phyloP scores from a whole-genome alignment of 2,888 invertebrate genomes.

The Cephalotes varians region DNA sequence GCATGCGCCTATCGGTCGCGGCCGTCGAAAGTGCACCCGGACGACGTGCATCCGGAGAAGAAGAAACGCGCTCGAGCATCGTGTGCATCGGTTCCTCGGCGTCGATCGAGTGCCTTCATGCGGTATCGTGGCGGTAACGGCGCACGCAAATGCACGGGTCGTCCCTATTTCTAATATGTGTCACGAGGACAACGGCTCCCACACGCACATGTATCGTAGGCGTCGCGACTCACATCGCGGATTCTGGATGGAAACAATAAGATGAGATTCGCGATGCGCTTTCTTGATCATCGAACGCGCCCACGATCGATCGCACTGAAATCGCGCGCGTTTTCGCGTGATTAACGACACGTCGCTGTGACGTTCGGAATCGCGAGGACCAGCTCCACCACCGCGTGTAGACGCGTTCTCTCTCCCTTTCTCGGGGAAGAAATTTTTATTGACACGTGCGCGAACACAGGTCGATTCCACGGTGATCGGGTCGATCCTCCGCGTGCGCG shows the following conservation, averaged over 20 bases:
- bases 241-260: neutral
- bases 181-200: slow-evolving; percentile 43
- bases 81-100: slow-evolving; percentile 25
- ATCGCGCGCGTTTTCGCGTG: neutral
- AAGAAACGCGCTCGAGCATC: slow-evolving; percentile 9
- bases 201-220: slow-evolving; percentile 10
- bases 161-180: slow-evolving; percentile 44
- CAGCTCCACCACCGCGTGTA: slow-evolving; percentile 59
- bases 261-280: neutral
- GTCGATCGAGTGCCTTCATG: slow-evolving; percentile 6
- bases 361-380: neutral
- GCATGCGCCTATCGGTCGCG: neutral
- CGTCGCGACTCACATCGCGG: neutral
- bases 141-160: slow-evolving; percentile 20
- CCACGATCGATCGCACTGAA: slow-evolving; percentile 2
- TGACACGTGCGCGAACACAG: slow-evolving; percentile 37
- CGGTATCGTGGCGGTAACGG: neutral
- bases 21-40: neutral
- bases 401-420: neutral
- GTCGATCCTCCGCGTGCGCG: slow-evolving; percentile 2
- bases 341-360: neutral
- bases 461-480: neutral
- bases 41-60: neutral
- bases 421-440: slow-evolving; percentile 10
- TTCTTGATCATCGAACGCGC: slow-evolving; percentile 22